Conservation (phyloP, 2,797 vertebrate genomes). For the Tauraco hartlaubi region DNA sequence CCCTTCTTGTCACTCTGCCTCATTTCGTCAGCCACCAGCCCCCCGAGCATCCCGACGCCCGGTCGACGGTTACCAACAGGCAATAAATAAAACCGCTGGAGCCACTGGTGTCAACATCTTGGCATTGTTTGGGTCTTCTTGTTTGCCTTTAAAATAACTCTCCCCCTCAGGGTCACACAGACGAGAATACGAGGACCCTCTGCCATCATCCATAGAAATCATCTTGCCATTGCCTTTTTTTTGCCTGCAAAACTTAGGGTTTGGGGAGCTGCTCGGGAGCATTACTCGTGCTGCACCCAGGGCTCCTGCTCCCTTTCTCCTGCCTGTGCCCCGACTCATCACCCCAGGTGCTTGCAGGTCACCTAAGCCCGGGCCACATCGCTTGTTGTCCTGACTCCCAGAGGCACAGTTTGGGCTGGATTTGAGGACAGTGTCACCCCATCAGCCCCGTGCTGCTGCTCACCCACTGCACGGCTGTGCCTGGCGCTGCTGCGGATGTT, state of each 20-base stretch:
- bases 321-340: fast-evolving
- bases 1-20: constrained; percentile 50
- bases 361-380: fast-evolving
- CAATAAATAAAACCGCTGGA: constrained; percentile 82
- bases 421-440: background rate
- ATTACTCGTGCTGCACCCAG: fast-evolving
- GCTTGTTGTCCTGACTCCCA: background rate
- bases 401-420: background rate
- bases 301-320: background rate
- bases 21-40: constrained; percentile 44
- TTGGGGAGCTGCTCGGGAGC: background rate
- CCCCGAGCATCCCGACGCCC: constrained; percentile 36
- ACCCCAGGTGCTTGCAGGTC: fast-evolving
- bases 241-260: background rate
- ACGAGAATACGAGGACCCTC: background rate
- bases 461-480: background rate
- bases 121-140: constrained; percentile 67
- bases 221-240: background rate
- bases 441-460: background rate
- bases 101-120: constrained; percentile 78
- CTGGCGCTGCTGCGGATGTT: background rate
- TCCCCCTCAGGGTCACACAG: background rate
- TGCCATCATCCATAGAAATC: background rate
- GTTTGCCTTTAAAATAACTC: constrained; percentile 70
- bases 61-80: constrained; percentile 46